These are phyloP conservation scores for Simalia tracyae DNA, from an alignment of 2,797 vertebrate genomes.

Conservation along the genomic window DNA sequence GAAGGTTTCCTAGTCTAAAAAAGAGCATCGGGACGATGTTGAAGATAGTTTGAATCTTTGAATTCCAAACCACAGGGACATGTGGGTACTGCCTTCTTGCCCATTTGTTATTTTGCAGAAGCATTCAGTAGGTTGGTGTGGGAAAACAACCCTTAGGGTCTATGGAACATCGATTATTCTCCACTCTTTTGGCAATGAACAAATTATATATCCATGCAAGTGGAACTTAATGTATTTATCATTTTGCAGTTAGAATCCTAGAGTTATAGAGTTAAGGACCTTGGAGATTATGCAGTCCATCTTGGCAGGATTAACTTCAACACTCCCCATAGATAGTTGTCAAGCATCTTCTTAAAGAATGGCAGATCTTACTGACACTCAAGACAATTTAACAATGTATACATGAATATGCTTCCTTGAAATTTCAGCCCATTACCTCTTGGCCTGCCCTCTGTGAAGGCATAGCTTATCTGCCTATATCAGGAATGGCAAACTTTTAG, in stretches of 20 bases:
- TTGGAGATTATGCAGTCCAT: not conserved
- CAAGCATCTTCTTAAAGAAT: not conserved
- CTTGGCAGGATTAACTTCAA: not conserved
- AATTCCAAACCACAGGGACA: not conserved
- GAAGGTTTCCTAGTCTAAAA: not conserved
- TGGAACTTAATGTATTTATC: not conserved
- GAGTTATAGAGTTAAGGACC: not conserved
- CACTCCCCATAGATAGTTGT: not conserved
- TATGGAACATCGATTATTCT: not conserved
- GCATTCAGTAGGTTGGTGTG: not conserved
- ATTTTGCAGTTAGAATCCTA: not conserved
- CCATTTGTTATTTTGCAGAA: not conserved
- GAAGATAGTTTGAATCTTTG: not conserved
- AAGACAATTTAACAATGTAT: not conserved
- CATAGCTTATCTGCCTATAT: not conserved
- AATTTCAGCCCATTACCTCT: not conserved
- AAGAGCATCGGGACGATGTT: not conserved
- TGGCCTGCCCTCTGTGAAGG: not conserved
- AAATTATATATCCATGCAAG: not conserved
- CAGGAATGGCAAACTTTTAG: not conserved
- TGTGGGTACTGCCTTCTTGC: no score
- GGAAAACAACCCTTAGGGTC: not conserved
- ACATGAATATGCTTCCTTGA: not conserved
- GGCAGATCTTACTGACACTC: not conserved
- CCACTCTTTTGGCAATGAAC: not conserved